Percentiles rank a stretch among this genome's conserved stretches.
phyloP scores from a whole-genome alignment of 1,140 invertebrate species.

The Pseudomyrmex gracilis region DNA sequence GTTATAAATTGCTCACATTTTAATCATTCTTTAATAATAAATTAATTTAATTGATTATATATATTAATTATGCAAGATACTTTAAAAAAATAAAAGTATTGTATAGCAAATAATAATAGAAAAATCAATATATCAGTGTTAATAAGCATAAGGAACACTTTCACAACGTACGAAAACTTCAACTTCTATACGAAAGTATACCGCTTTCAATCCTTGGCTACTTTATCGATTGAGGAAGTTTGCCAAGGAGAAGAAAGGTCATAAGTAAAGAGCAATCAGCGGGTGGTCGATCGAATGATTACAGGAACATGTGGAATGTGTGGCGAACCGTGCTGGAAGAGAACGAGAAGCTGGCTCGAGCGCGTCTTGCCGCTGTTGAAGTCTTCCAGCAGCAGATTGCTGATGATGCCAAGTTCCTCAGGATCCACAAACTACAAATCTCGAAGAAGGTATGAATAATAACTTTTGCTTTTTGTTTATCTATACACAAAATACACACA shows the following conservation, averaged over 20 bases:
- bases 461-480: background rate
- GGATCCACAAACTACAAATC: constrained; percentile 93
- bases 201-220: constrained; percentile 14
- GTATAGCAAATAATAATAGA: background rate
- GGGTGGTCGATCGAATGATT: constrained; percentile 65
- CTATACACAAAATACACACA: background rate
- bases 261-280: constrained; percentile 39
- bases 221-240: constrained; percentile 47
- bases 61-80: background rate
- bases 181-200: constrained; percentile 21
- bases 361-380: constrained; percentile 95
- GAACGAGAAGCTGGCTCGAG: constrained; percentile 96
- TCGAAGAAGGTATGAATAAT: constrained; percentile 92
- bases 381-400: constrained; percentile 97
- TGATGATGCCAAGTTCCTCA: constrained; percentile 95
- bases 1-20: background rate
- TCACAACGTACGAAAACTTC: constrained; percentile 15
- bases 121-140: background rate
- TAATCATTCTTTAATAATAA: background rate
- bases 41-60: background rate
- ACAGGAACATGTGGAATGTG: constrained; percentile 98
- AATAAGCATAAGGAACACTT: constrained; percentile 9
- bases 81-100: background rate
- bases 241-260: constrained; percentile 45
- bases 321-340: constrained; percentile 98